Base-by-base conservation (phyloP, 2,888 invertebrate genomes). In the Buathra laborator region DNA sequence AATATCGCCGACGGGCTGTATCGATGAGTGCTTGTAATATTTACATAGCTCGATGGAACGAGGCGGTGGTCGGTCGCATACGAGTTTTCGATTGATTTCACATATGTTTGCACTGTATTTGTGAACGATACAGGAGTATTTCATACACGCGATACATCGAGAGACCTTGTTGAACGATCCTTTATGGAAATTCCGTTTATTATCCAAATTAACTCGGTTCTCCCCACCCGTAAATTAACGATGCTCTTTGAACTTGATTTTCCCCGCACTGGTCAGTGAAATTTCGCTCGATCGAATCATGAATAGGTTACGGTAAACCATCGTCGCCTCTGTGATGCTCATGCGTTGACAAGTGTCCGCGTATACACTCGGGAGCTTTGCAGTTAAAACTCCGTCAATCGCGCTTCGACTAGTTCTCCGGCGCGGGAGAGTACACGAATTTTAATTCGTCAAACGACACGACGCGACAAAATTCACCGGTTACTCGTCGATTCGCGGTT, bases 181-280 rank as follows among this genome's bases (percentile, higher is more conserved):
- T 64, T 64, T 72, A 81, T 81, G 84, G 77, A 80, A 83, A 83
- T 80, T 80, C 76, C 67, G 56, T 81, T 81, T 70, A 78, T 81
- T 81, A 74, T 43, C 53, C 84, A 81, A 81, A 77, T 84, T 64
- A 81, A 84, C 78, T 64, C 78, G 68, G 71, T 37, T 43, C n/a
- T 72, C 62, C 51, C 71, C 29, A 29, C 64, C 32, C 48, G 74
- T 75, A 62, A 74, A 81, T 74, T 72, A 78, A 78, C 78, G 68
- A 81, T 62, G 76, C 81, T 76, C 81, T 84, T 84, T 78, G 74
- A 84, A 84, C 62, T 84, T 68, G 62, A 83, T 79, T 79, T 79
- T 62, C 62, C 9, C 37, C 37, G 37, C 24, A 3, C 51, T 44
- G 53, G 64, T 72, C 53, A 56, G 37, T 48, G 24, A 43, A 79